Evolutionary conservation across 2,113 vertebrate genomes (phyloP).

Genomic region (Phyllopteryx taeniolatus): DNA sequence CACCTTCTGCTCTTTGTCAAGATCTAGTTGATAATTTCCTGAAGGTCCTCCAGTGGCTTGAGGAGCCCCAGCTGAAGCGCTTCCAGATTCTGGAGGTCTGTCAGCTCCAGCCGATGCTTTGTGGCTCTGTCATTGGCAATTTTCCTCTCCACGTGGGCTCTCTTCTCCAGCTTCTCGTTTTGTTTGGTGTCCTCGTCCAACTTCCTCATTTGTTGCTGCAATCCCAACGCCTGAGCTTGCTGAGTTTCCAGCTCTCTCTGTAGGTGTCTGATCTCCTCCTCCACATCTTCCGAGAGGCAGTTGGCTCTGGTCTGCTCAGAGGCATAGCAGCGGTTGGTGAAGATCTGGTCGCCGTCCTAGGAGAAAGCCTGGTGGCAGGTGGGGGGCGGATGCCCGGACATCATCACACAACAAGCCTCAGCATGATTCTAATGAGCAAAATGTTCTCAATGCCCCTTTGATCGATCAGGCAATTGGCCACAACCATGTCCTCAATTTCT

Average conservation of each 20-base stretch:
- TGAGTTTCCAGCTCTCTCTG: conserved; percentile 78
- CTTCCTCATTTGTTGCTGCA: conserved; percentile 64
- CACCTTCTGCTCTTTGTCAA: conserved; percentile 65
- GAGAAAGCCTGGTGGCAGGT: conserved; percentile 90
- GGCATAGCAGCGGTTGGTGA: conserved; percentile 80
- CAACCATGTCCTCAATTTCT: conserved; percentile 84
- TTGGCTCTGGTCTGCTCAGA: conserved; percentile 73
- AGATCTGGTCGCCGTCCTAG: conserved; percentile 87
- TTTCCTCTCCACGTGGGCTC: conserved; percentile 68
- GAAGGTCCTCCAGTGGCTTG: conserved; percentile 80
- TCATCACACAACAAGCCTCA: conserved; percentile 85
- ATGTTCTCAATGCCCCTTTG: conserved; percentile 84
- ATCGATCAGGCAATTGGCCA: conserved; percentile 93
- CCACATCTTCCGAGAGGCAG: conserved; percentile 83
- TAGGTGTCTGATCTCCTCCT: conserved; percentile 87
- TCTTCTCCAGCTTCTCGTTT: conserved; percentile 73
- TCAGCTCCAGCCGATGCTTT: conserved; percentile 76
- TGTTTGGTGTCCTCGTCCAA: conserved; percentile 69
- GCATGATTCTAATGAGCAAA: conserved; percentile 84
- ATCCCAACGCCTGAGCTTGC: conserved; percentile 55
- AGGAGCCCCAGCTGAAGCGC: conserved; percentile 86
- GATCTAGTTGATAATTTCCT: conserved; percentile 82
- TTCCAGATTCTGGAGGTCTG: conserved; percentile 85
- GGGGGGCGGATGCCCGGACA: conserved; percentile 71
- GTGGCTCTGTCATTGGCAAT: conserved; percentile 72